These are phyloP conservation scores for Cryptomyrus ogoouensis DNA, from an alignment of 2,113 vertebrate species.

Conservation along the genomic window DNA sequence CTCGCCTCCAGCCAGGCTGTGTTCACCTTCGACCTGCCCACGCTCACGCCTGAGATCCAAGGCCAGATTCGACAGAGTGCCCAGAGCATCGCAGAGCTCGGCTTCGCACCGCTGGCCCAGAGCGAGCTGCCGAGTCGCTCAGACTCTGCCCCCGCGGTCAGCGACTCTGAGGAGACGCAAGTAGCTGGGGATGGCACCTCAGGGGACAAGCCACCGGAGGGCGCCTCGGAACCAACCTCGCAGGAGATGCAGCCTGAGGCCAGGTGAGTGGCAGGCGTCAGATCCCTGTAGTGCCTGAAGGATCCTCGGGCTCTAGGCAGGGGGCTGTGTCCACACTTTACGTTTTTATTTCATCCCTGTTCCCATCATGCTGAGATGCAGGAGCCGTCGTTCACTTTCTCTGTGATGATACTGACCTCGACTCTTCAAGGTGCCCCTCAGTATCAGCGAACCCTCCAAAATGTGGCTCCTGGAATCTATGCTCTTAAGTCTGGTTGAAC, in stretches of 20 bases:
- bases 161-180: constrained; percentile 35
- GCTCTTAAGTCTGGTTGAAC: not conserved
- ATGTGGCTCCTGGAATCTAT: not conserved
- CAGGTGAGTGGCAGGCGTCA: constrained; percentile 31
- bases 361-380: not conserved
- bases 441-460: not conserved
- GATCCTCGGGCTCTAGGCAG: not conserved
- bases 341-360: not conserved
- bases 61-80: constrained; percentile 73
- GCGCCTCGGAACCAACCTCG: not conserved
- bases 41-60: constrained; percentile 77
- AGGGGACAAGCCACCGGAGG: constrained; percentile 17
- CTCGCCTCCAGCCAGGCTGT: constrained; percentile 72
- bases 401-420: not conserved
- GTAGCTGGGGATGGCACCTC: constrained; percentile 13
- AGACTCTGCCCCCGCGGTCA: constrained; percentile 23
- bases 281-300: not conserved
- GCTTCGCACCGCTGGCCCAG: constrained; percentile 68
- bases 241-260: not conserved
- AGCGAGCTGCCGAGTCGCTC: constrained; percentile 43
- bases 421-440: not conserved
- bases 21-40: constrained; percentile 87
- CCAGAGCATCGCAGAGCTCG: constrained; percentile 70
- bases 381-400: not conserved
- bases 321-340: not conserved